Conservation (phyloP, 2,797 vertebrate genomes). For the Buceros bicornis region DNA sequence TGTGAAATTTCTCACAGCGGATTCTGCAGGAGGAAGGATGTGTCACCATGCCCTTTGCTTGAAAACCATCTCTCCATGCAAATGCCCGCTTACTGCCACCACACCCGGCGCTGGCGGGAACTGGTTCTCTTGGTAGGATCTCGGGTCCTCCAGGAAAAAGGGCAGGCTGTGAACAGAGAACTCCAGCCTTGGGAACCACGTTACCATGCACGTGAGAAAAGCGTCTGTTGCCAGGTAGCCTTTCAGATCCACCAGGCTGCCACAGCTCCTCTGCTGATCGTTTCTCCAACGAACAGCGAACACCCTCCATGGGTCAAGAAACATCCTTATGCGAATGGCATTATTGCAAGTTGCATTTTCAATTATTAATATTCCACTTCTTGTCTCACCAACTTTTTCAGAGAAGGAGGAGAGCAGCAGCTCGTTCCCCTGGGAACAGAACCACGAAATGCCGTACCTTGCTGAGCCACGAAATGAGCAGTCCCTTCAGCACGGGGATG, state of each 20-base stretch:
- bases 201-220: conserved; percentile 8
- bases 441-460: background rate
- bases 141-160: background rate
- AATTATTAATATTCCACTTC: conserved; percentile 51
- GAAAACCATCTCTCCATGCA: background rate
- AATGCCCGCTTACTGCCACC: background rate
- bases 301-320: conserved; percentile 42
- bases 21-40: background rate
- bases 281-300: conserved; percentile 12
- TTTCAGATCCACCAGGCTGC: conserved; percentile 19
- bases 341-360: conserved; percentile 30
- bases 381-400: conserved; percentile 13
- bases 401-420: conserved; percentile 38
- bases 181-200: background rate
- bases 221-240: background rate
- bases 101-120: background rate
- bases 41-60: background rate
- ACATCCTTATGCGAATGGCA: conserved; percentile 40
- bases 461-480: conserved; percentile 4
- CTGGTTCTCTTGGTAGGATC: background rate
- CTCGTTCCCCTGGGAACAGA: conserved; percentile 23
- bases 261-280: conserved; percentile 8
- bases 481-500: conserved; percentile 26
- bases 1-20: background rate
- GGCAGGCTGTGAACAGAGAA: background rate